Evolutionary conservation across 1,140 invertebrate species (phyloP).

Genomic region (Lineus longissimus): DNA sequence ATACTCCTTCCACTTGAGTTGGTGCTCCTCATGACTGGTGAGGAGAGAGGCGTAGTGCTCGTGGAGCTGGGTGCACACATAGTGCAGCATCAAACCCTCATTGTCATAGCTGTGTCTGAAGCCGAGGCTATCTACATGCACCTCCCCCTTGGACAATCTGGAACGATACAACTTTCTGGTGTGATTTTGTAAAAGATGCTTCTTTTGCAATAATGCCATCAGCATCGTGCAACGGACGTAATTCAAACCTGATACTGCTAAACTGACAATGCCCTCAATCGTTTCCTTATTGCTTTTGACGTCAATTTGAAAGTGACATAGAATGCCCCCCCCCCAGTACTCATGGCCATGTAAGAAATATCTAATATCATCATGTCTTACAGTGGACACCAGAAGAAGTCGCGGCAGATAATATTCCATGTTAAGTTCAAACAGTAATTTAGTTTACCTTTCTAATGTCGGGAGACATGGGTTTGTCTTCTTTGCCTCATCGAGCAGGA

Average conservation of each 20-base stretch:
- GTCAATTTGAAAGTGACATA: too few relatives aligned
- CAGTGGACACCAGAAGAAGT: too few relatives aligned
- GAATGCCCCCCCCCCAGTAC: too few relatives aligned
- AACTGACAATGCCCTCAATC: too few relatives aligned
- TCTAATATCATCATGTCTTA: too few relatives aligned
- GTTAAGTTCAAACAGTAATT: too few relatives aligned
- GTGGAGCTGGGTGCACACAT: constrained; percentile 58
- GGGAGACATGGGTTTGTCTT: constrained; percentile 57
- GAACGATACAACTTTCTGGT: constrained; percentile 11
- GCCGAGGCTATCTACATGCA: constrained; percentile 58
- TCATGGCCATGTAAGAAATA: too few relatives aligned
- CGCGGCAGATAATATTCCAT: too few relatives aligned
- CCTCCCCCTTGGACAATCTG: constrained; percentile 47
- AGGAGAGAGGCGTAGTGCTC: constrained; percentile 50
- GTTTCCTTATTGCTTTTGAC: too few relatives aligned
- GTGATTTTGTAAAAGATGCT: background rate
- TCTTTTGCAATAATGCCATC: background rate
- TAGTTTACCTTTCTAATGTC: constrained; percentile 57
- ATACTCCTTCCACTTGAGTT: constrained; percentile 40
- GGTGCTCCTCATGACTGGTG: constrained; percentile 40
- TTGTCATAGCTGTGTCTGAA: constrained; percentile 55
- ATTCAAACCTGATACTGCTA: too few relatives aligned
- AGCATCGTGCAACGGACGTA: too few relatives aligned
- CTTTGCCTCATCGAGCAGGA: constrained; percentile 55
- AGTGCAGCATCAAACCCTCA: constrained; percentile 55